phyloP scores from a whole-genome alignment of 2,888 invertebrate species.

The Melieria omissa region DNA sequence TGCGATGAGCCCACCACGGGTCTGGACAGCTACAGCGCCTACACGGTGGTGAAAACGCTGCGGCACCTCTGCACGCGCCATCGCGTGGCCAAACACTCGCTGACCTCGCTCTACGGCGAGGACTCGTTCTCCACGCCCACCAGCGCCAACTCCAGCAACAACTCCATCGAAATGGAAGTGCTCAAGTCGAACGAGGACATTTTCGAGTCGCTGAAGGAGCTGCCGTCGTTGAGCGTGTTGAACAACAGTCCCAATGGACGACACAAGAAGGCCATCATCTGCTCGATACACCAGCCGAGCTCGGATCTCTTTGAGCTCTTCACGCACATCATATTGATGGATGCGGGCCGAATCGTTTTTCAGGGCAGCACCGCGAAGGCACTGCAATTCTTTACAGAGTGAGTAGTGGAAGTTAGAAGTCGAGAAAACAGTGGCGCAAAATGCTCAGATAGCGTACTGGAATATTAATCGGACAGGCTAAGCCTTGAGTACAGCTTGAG shows the following conservation, averaged over 20 bases:
- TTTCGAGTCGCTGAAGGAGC: constrained; percentile 47
- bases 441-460: too few relatives aligned
- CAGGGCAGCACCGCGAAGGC: constrained; percentile 81
- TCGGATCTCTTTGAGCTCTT: constrained; percentile 87
- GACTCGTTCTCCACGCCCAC: constrained; percentile 54
- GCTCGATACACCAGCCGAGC: constrained; percentile 92
- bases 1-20: constrained; percentile 96
- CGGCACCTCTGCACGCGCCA: constrained; percentile 70
- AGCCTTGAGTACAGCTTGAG: too few relatives aligned
- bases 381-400: constrained; percentile 77
- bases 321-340: constrained; percentile 80
- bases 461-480: too few relatives aligned
- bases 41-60: constrained; percentile 79
- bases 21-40: constrained; percentile 89
- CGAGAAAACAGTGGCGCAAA: too few relatives aligned
- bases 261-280: constrained; percentile 77
- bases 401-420: constrained; percentile 54
- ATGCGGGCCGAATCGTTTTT: constrained; percentile 81
- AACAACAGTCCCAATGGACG: constrained; percentile 53
- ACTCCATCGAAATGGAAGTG: constrained; percentile 62
- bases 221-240: constrained; percentile 53
- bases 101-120: constrained; percentile 57
- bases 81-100: constrained; percentile 53
- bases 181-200: constrained; percentile 48
- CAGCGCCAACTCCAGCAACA: constrained; percentile 44